Conservation (phyloP, 2,113 vertebrate genomes). For the Tamias sibiricus region DNA sequence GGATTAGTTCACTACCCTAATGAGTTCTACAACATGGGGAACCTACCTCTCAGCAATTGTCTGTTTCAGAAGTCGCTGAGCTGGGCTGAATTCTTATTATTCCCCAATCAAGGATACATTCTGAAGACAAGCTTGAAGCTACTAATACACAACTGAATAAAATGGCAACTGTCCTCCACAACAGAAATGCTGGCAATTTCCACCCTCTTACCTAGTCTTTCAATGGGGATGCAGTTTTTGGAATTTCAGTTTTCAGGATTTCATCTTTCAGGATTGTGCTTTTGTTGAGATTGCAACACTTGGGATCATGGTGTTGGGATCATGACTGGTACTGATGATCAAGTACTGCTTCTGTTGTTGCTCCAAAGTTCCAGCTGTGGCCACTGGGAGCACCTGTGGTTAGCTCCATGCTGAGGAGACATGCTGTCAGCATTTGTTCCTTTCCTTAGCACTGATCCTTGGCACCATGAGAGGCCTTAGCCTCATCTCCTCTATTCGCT, state of each 20-base stretch:
- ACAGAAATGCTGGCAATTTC: neutral
- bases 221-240: neutral
- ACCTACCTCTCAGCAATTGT: no score
- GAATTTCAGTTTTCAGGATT: neutral
- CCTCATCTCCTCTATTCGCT: neutral
- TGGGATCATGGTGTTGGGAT: neutral
- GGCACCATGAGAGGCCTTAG: neutral
- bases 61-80: neutral
- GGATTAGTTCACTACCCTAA: neutral
- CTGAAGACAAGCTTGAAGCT: no score
- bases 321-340: neutral
- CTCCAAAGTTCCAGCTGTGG: neutral
- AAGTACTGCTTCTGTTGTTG: neutral
- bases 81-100: neutral
- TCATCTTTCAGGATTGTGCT: neutral
- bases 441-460: neutral
- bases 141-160: neutral
- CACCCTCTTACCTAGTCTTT: neutral
- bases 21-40: no score
- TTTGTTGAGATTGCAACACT: no score
- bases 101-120: neutral
- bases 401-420: neutral
- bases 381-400: neutral
- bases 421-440: neutral
- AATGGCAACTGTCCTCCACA: no score